These are phyloP conservation scores for Agrilus biguttatus DNA, from an alignment of 2,888 invertebrate genomes.

Conservation along the genomic window DNA sequence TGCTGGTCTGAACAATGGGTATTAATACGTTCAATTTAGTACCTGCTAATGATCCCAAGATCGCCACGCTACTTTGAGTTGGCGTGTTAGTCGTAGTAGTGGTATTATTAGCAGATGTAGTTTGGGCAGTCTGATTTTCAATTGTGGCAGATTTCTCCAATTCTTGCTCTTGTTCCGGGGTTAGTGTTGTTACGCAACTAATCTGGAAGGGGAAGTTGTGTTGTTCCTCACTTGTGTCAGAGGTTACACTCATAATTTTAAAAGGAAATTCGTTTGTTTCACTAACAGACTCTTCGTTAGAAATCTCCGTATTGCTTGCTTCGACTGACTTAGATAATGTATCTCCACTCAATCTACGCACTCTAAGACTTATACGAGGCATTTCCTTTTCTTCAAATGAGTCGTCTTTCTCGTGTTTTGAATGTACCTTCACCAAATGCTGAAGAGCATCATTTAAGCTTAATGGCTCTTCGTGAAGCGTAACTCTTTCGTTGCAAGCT, in stretches of 20 bases:
- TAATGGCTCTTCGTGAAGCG: slow-evolving; percentile 3
- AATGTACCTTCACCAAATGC: slow-evolving; percentile 8
- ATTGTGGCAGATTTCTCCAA: neutral
- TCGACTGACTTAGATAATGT: slow-evolving; percentile 22
- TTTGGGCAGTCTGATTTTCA: neutral
- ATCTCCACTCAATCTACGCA: slow-evolving; percentile 34
- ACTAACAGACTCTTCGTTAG: neutral
- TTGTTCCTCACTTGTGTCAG: slow-evolving; percentile 1
- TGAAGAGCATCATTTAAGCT: slow-evolving; percentile 9
- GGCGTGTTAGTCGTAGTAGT: neutral
- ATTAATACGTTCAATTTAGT: neutral
- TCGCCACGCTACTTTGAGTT: neutral
- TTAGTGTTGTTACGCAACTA: slow-evolving; percentile 12
- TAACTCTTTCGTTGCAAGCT: slow-evolving; percentile 9
- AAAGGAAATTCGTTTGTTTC: slow-evolving; percentile 24
- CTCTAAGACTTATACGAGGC: slow-evolving; percentile 16
- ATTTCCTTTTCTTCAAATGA: slow-evolving; percentile 1
- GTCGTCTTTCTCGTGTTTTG: slow-evolving; percentile 1
- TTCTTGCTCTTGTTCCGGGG: slow-evolving; percentile 9
- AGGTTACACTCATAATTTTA: slow-evolving; percentile 21
- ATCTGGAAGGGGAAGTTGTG: slow-evolving; percentile 18
- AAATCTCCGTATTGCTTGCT: slow-evolving; percentile 8
- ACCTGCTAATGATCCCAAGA: neutral
- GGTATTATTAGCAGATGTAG: neutral
- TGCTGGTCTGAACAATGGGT: neutral